These are phyloP conservation scores for Melanotaenia trifasciata DNA, from an alignment of 2,797 vertebrate genomes.

Conservation along the genomic window DNA sequence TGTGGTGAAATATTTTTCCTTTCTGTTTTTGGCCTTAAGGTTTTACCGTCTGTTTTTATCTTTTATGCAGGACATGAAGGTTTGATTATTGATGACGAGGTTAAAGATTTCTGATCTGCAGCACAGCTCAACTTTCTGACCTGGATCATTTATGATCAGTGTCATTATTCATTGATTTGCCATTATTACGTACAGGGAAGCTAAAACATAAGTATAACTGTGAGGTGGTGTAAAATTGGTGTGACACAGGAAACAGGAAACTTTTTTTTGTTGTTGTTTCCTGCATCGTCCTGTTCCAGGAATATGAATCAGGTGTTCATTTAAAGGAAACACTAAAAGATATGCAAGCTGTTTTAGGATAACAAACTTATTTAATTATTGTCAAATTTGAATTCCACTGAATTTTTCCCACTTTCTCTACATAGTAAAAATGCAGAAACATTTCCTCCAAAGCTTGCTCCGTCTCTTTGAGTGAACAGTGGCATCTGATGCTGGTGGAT, in stretches of 20 bases:
- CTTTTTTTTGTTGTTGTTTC: conserved; percentile 8
- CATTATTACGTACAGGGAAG: not conserved
- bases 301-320: conserved; percentile 16
- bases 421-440: conserved; percentile 31
- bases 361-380: not conserved
- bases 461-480: conserved; percentile 48
- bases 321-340: conserved; percentile 2
- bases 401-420: conserved; percentile 22
- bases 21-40: conserved; percentile 31
- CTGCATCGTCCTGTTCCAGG: conserved; percentile 21
- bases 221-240: not conserved
- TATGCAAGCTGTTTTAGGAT: not conserved
- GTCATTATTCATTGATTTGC: not conserved
- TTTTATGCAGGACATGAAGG: conserved; percentile 39
- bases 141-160: conserved; percentile 1
- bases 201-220: not conserved
- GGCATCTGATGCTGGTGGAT: conserved; percentile 50
- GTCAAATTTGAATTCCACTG: conserved; percentile 2
- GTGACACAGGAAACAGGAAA: conserved; percentile 30
- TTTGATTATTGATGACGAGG: conserved; percentile 16
- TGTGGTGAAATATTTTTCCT: conserved; percentile 33
- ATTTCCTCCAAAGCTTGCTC: conserved; percentile 55
- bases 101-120: not conserved
- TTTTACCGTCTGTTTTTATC: conserved; percentile 30
- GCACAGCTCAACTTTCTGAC: conserved; percentile 1